Evolutionary conservation across 2,797 vertebrate genomes (phyloP), one percentile per base, ranked within the genome.

Genomic region (Premnoplex brunnescens): DNA sequence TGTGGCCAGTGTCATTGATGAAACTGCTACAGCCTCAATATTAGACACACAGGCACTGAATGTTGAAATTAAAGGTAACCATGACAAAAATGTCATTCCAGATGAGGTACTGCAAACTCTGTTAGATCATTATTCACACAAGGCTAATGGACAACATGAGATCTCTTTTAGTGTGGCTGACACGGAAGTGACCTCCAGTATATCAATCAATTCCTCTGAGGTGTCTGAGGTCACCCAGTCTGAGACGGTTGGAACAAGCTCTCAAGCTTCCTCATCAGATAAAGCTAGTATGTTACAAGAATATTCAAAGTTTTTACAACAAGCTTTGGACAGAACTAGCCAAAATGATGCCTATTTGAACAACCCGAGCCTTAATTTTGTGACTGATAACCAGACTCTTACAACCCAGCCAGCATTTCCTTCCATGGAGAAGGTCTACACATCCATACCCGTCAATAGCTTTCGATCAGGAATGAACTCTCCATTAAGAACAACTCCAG

Each of bases 271-370:
- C 88, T 98, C 98, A 2, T 97, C 98, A 7, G 99, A 99, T 98
- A 99, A 99, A 98, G 99, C 99, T 98, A 99, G 98, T 96, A 99
- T 99, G 98, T 96, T 99, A 97, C 99, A 99, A 88, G 99, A 99
- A 89, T 99, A 99, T 97, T 99, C 99, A 32, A 99, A 99, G 97
- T 99, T 99, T 97, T 98, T 99, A 88, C 99, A 99, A 92, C 99
- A 99, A 98, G 99, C 99, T 28, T 98, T 99, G 98, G 99, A 99
- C 98, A 98, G 99, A 98, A 99, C 99, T 98, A 99, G 99, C 98
- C 99, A 99, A 98, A 99, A 99, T 80, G 99, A 99, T 98, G 99
- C 99, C 98, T 99, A 99, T 98, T 98, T 99, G 97, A 99, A 99
- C 97, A 99, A 98, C 98, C 98, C 99, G 74, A 99, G 99, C 98